phyloP scores from a whole-genome alignment of 2,113 vertebrate species.

The Gadus chalcogrammus region DNA sequence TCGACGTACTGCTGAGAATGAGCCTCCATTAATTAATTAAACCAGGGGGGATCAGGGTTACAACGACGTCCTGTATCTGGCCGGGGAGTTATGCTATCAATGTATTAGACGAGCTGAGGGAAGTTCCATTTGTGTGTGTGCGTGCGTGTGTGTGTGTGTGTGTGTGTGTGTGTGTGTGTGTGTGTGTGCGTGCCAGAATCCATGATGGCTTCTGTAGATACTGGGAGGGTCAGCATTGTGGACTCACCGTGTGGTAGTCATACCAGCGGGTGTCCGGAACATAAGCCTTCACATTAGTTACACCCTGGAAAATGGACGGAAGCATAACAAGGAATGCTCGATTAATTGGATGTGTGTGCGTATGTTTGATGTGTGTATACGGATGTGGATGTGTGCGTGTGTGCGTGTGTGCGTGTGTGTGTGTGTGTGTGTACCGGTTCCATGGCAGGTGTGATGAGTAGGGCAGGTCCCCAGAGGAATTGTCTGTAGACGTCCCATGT shows the following conservation, averaged over 20 bases:
- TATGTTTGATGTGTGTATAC: not conserved
- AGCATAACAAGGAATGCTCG: not conserved
- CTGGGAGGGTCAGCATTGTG: not conserved
- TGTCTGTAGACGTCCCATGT: constrained; percentile 84
- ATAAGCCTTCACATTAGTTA: constrained; percentile 36
- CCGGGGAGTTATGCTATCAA: too few species aligned
- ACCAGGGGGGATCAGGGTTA: too few species aligned
- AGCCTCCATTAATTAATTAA: too few species aligned
- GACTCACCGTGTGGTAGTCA: constrained; percentile 64
- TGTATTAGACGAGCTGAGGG: too few species aligned
- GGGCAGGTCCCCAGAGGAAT: constrained; percentile 90
- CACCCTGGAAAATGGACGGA: constrained; percentile 42
- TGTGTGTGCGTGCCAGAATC: too few species aligned
- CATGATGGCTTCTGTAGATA: too few species aligned
- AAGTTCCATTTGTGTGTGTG: too few species aligned
- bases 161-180: too few species aligned
- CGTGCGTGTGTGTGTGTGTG: too few species aligned
- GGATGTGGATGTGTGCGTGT: not conserved
- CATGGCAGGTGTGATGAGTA: constrained; percentile 85
- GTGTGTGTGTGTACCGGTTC: constrained; percentile 50
- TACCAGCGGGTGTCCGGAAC: constrained; percentile 59
- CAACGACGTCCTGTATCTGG: too few species aligned
- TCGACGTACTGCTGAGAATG: too few species aligned
- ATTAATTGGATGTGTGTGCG: not conserved
- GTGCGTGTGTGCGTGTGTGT: not conserved